phyloP scores from a whole-genome alignment of 2,113 vertebrate species.

The Dasyurus viverrinus region DNA sequence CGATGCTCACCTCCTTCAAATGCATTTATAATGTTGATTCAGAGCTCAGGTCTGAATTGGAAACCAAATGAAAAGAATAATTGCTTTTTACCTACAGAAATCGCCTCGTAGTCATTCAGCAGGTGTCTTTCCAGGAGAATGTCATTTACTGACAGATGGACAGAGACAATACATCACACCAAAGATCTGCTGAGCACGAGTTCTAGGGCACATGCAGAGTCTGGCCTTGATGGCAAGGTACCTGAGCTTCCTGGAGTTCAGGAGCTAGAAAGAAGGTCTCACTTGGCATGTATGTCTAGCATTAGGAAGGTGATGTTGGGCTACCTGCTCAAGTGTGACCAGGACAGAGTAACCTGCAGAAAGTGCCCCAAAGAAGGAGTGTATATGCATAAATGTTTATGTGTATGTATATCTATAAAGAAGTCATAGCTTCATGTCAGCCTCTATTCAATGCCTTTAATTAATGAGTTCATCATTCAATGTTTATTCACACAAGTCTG shows the following conservation, averaged over 20 bases:
- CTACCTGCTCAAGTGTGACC: neutral
- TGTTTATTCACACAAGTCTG: neutral
- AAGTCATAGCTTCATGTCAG: neutral
- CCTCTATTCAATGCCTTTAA: neutral
- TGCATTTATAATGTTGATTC: neutral
- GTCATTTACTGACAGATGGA: neutral
- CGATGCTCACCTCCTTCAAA: neutral
- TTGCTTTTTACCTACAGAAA: neutral
- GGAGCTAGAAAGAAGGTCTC: neutral
- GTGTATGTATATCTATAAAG: neutral
- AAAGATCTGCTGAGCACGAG: neutral
- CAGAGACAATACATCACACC: neutral
- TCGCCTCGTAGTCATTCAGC: neutral
- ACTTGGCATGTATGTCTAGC: neutral
- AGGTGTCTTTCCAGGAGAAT: neutral
- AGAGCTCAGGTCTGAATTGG: neutral
- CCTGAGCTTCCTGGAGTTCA: neutral
- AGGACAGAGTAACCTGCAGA: neutral
- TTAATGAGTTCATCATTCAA: neutral
- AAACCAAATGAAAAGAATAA: slow-evolving; percentile 3
- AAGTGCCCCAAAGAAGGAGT: neutral
- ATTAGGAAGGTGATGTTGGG: neutral
- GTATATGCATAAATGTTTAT: too few relatives aligned
- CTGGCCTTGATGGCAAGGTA: neutral
- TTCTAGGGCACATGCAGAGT: neutral